Evolutionary conservation across 2,888 invertebrate genomes (phyloP), one percentile per base, ranked within the genome.

Genomic region (Brenthis hecate): DNA sequence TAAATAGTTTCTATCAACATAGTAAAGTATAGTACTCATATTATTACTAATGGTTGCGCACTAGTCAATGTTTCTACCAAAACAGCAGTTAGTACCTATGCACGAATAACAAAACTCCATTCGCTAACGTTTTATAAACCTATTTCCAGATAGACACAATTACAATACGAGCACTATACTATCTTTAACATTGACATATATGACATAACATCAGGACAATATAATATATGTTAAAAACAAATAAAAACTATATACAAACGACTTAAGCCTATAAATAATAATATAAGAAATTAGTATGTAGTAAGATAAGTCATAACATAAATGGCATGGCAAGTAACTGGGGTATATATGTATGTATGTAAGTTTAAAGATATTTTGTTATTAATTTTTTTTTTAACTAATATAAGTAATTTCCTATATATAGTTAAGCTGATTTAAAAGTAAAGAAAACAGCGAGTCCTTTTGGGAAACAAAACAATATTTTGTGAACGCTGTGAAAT

Each of bases 281-380:
- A 48, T 48, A 23, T 28, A 60, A 51, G 32, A 61, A 48, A 36
- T 61, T 62, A 51, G 53, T 53, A 62, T 53, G 13, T 13, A 61
- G 61, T 61, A 51, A 32, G 32, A 57, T 62, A 62, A 51, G 36
- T 51, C 36, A 51, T 62, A 32, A 62, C 68, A 67, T 74, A 76
- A 69, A 72, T 74, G 77, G 79, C 75, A 78, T 77, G 79, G 79
- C 80, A 80, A 80, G 79, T 76, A 66, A 75, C 66, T 62, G 63
- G 56, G 64, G 64, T 71, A 71, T 47, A 28, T 28, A 28, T 28
- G 28, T 28, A 28, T 28, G 11, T 11, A 1, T 43, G 36, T 11
- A 43, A 11, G 2, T 43, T 43, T 43, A 43, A 43, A 43, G 3
- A 8, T 43, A 43, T 43, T 43, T 43, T 8, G 36, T 43, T 43